phyloP scores from a whole-genome alignment of 1,140 invertebrate species.

The Hyles vespertilio region DNA sequence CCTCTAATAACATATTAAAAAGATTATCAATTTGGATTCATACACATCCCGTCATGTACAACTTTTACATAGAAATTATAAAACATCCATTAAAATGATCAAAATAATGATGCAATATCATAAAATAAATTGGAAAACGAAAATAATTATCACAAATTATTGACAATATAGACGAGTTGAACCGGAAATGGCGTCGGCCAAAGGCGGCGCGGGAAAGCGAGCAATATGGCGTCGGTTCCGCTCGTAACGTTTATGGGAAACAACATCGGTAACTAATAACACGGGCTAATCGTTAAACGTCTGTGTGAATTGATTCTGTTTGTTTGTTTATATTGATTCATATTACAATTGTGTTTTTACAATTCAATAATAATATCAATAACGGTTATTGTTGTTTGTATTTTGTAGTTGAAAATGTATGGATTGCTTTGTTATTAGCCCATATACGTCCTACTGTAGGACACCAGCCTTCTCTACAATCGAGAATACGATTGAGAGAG shows the following conservation, averaged over 20 bases:
- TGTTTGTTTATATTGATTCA: slow-evolving; percentile 1
- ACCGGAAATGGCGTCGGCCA: slow-evolving; percentile 53
- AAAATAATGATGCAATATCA: slow-evolving; percentile 17
- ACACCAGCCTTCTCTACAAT: no score
- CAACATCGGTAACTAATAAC: slow-evolving; percentile 34
- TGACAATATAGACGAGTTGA: slow-evolving; percentile 9
- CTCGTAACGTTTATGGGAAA: slow-evolving; percentile 37
- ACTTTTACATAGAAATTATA: slow-evolving; percentile 3
- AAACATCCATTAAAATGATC: neutral
- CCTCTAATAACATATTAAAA: no score
- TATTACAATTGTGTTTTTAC: neutral
- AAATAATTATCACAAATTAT: slow-evolving; percentile 25
- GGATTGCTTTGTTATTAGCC: no score
- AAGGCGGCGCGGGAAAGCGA: slow-evolving; percentile 47
- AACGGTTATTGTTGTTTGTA: no score
- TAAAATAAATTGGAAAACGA: slow-evolving; percentile 17
- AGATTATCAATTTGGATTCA: no score
- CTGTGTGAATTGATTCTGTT: slow-evolving; percentile 9
- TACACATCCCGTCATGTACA: neutral
- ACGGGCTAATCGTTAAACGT: slow-evolving; percentile 27
- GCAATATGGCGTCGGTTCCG: slow-evolving; percentile 63
- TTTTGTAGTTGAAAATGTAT: no score
- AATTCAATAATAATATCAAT: no score
- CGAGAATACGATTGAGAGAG: no score
- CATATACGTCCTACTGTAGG: no score